phyloP scores from a whole-genome alignment of 2,888 invertebrate genomes.

The Morpho helenor region DNA sequence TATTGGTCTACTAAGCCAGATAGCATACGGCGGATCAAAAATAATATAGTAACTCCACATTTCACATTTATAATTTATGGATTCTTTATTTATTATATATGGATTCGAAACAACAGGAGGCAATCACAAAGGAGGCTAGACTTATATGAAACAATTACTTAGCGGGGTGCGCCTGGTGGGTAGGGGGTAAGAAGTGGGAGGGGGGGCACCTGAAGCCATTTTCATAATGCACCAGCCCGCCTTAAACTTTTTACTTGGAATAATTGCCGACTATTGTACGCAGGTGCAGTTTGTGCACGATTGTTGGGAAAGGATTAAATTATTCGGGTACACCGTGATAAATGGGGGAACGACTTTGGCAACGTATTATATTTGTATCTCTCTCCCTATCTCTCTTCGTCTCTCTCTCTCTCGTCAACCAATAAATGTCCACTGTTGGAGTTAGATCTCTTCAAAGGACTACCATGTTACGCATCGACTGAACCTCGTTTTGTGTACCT shows the following conservation, averaged over 20 bases:
- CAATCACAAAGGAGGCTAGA: conserved; percentile 30
- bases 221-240: conserved; percentile 63
- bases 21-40: too few relatives aligned
- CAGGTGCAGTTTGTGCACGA: conserved; percentile 27
- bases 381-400: too few relatives aligned
- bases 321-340: too few relatives aligned
- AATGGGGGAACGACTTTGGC: background rate
- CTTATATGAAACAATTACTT: conserved; percentile 50
- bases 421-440: too few relatives aligned
- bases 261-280: conserved; percentile 45
- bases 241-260: conserved; percentile 68
- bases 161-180: conserved; percentile 30
- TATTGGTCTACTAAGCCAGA: too few relatives aligned
- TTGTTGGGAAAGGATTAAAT: conserved; percentile 16
- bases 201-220: conserved; percentile 42
- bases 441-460: too few relatives aligned
- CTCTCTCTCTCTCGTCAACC: too few relatives aligned
- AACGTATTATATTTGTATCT: background rate
- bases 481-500: too few relatives aligned
- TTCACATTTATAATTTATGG: background rate
- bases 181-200: conserved; percentile 22
- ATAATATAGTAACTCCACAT: too few relatives aligned
- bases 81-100: background rate
- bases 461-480: too few relatives aligned
- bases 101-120: conserved; percentile 15